Percentiles rank a stretch among this genome's conserved stretches.
Conservation (phyloP, 2,797 vertebrate species). For the Enteromius radiatus region DNA sequence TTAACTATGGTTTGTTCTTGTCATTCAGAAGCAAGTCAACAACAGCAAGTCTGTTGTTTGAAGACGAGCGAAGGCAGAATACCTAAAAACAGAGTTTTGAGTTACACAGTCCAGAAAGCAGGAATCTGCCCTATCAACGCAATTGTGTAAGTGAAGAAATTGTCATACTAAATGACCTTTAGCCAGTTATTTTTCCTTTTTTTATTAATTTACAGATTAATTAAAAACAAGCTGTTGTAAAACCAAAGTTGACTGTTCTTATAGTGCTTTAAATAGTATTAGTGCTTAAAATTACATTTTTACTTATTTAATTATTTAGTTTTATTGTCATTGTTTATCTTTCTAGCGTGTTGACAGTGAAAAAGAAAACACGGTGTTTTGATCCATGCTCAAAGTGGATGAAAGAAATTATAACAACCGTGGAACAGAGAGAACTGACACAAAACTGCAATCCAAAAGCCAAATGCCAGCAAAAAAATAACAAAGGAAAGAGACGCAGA, state of each 20-base stretch:
- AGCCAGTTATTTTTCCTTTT: background rate
- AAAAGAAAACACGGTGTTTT: background rate
- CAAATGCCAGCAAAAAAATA: background rate
- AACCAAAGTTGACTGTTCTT: background rate
- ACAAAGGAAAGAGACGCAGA: background rate
- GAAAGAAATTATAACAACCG: background rate
- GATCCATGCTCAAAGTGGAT: constrained; percentile 27
- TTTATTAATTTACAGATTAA: background rate
- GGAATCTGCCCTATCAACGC: constrained; percentile 51
- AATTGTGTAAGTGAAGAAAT: constrained; percentile 34
- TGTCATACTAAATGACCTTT: background rate
- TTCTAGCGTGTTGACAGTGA: constrained; percentile 27
- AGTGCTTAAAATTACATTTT: background rate
- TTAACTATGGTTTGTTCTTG: background rate
- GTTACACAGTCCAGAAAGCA: constrained; percentile 40
- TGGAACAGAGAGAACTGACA: background rate
- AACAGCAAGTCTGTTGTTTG: constrained; percentile 28
- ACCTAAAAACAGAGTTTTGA: background rate
- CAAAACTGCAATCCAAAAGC: background rate
- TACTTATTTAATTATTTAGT: background rate
- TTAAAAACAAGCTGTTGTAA: background rate
- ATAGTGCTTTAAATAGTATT: background rate
- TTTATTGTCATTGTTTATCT: background rate
- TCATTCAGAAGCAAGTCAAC: background rate
- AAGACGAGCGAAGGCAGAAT: background rate